Base-by-base conservation (phyloP, 1,140 invertebrate genomes). In the Tetraneura akinire region DNA sequence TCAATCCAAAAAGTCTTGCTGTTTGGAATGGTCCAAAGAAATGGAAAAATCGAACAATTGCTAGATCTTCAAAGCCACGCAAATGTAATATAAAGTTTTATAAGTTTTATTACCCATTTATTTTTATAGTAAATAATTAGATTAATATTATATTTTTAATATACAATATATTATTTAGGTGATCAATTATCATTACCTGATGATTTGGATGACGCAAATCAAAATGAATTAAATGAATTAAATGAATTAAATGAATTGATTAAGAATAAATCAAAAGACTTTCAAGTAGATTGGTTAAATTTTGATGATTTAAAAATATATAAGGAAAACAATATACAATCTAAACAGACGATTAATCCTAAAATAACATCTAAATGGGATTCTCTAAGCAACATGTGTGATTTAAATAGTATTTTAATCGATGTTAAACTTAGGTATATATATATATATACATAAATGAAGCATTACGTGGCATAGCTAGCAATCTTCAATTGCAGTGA, bases 11-110 rank as follows among this genome's bases (percentile, higher is more conserved):
- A 0, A 21, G 42, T 16, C 37, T 78, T 29, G 74, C 55, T 6
- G 47, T 62, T 11, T 78, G 74, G 74, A 45, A 60, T 0, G 74
- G 74, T n/a, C 74, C 74, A 47, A 78, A 62, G 18, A 13, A 14
- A 9, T 78, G 74, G 74, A 78, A 78, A 78, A 0, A 37, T 14
- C 32, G 45, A 16, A 23, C 74, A 10, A 78, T 78, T 55, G 10
- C 32, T 1, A 78, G 47, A 62, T 37, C 74, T 8, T 29, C 62
- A 16, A 78, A 47, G 62, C 26, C 55, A 0, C 23, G 32, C 9
- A 76, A 42, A n/a, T n/a, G n/a, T n/a, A n/a, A n/a, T n/a, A n/a
- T n/a, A n/a, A n/a, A n/a, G n/a, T n/a, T n/a, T n/a, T n/a, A n/a
- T n/a, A n/a, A n/a, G n/a, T n/a, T n/a, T n/a, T n/a, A n/a, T n/a